Conservation (phyloP, 2,797 vertebrate species). For the Trematomus bernacchii region DNA sequence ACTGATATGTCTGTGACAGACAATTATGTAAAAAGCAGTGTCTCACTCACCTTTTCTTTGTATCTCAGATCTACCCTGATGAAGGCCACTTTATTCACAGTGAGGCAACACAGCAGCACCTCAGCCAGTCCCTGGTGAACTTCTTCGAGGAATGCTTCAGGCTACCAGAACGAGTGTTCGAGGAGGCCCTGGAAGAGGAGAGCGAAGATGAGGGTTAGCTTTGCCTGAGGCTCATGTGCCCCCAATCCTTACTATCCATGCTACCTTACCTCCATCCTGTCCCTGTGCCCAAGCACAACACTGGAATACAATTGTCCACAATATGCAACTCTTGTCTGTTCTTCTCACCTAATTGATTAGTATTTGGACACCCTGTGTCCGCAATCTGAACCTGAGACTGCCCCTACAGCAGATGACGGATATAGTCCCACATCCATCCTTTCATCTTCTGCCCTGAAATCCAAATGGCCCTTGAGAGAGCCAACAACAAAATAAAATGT, state of each 20-base stretch:
- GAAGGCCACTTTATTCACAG: constrained; percentile 94
- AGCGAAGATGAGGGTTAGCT: constrained; percentile 91
- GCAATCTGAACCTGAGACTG: constrained; percentile 62
- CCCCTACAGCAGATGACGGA: constrained; percentile 51
- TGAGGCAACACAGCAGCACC: constrained; percentile 87
- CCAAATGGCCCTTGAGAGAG: constrained; percentile 29
- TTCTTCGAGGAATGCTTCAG: constrained; percentile 97
- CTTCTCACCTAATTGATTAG: constrained; percentile 42
- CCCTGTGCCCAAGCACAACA: constrained; percentile 68
- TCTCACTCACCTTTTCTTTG: background rate
- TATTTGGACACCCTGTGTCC: constrained; percentile 41
- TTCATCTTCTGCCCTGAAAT: constrained; percentile 27
- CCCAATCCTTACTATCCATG: constrained; percentile 51
- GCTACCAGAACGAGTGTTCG: constrained; percentile 88
- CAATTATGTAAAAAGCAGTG: background rate
- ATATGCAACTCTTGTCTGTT: constrained; percentile 72
- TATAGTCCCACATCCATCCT: constrained; percentile 16
- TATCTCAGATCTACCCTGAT: constrained; percentile 94
- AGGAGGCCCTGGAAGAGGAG: constrained; percentile 90
- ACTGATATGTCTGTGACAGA: background rate
- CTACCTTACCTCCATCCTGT: constrained; percentile 28
- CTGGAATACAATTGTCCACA: constrained; percentile 58
- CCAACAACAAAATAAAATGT: constrained; percentile 48
- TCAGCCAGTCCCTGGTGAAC: constrained; percentile 93
- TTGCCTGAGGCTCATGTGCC: background rate